These are phyloP conservation scores for Forbesichthys papilliferus DNA, from an alignment of 2,113 vertebrate genomes.

Conservation along the genomic window DNA sequence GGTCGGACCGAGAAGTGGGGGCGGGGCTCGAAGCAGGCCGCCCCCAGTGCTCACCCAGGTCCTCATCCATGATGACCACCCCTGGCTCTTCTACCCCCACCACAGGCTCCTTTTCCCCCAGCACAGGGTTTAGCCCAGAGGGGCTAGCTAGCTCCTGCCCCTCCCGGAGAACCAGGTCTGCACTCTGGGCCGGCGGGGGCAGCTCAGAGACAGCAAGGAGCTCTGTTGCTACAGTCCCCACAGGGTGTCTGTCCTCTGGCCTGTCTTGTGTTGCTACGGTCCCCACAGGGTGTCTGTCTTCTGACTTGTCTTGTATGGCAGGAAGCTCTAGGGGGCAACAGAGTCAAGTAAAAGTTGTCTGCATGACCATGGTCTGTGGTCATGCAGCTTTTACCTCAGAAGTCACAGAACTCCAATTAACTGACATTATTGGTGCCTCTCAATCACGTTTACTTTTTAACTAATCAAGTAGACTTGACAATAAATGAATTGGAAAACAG, in stretches of 20 bases:
- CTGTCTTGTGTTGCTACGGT: conserved; percentile 36
- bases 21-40: conserved; percentile 11
- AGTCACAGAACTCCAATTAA: background rate
- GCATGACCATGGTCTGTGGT: no score
- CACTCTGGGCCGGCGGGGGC: conserved; percentile 9
- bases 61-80: conserved; percentile 36
- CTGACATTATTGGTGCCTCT: conserved; percentile 8
- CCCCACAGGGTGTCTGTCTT: conserved; percentile 32
- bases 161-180: conserved; percentile 58
- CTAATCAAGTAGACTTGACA: background rate
- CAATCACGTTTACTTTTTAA: conserved; percentile 4
- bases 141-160: conserved; percentile 17
- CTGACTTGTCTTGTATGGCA: conserved; percentile 56
- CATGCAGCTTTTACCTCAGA: no score
- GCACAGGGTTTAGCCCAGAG: conserved; percentile 1
- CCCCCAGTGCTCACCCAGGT: conserved; percentile 6
- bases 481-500: background rate
- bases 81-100: conserved; percentile 7
- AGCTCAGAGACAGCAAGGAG: conserved; percentile 7
- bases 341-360: conserved; percentile 3
- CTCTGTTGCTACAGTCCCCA: conserved; percentile 19
- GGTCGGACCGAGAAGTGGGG: fast-evolving
- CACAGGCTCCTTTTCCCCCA: background rate
- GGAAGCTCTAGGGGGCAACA: conserved; percentile 46
- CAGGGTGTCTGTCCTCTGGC: conserved; percentile 44